phyloP scores from a whole-genome alignment of 1,140 invertebrate genomes.

The Pseudomyrmex gracilis region DNA sequence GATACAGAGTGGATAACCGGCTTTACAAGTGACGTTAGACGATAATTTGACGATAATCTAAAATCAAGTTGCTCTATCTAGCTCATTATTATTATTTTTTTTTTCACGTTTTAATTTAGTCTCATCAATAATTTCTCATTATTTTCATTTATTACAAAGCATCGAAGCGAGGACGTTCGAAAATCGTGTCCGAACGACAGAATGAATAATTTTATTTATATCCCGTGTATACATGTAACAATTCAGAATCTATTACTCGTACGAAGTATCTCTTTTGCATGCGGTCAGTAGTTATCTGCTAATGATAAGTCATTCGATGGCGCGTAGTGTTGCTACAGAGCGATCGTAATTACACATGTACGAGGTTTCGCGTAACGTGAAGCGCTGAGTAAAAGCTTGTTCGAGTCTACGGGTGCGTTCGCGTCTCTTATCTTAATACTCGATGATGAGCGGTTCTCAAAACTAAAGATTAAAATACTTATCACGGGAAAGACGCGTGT shows the following conservation, averaged over 20 bases:
- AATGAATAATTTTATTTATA: no score
- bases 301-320: background rate
- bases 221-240: background rate
- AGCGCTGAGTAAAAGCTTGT: background rate
- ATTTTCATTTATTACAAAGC: no score
- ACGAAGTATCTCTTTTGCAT: background rate
- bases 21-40: no score
- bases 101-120: no score
- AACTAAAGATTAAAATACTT: conserved; percentile 41
- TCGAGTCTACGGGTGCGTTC: background rate
- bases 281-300: background rate
- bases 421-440: conserved; percentile 11
- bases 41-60: no score
- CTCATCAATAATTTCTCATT: no score
- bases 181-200: no score
- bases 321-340: background rate
- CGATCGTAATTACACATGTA: conserved; percentile 10
- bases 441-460: background rate
- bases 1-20: no score
- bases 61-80: background rate
- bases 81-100: no score
- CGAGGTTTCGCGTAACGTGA: background rate
- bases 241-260: conserved; percentile 1
- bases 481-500: background rate
- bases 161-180: no score